Conservation (phyloP, 2,113 vertebrate genomes). For the Bothrops jararaca region DNA sequence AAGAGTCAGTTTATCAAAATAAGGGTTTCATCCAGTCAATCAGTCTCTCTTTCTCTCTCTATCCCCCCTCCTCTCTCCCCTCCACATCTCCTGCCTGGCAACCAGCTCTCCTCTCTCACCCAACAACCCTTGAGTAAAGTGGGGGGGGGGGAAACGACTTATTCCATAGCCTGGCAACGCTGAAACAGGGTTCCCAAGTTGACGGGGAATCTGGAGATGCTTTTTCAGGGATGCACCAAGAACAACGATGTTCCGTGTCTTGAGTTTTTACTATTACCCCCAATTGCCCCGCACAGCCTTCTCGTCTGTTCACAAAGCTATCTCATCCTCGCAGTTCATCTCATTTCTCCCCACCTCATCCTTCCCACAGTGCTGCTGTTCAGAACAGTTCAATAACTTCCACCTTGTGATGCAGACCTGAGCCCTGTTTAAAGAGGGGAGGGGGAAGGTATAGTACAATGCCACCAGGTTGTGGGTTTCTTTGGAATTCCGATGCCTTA, state of each 20-base stretch:
- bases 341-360: not conserved
- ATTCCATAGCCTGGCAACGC: not conserved
- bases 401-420: slow-evolving; percentile 22
- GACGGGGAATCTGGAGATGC: not conserved
- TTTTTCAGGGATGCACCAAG: not conserved
- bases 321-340: not conserved
- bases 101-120: not conserved
- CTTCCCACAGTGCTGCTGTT: not conserved
- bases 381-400: slow-evolving; percentile 36
- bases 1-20: slow-evolving; percentile 9
- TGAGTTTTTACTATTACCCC: not conserved
- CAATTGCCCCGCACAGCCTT: not conserved
- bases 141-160: not conserved
- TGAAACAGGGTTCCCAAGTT: not conserved
- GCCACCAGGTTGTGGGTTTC: not conserved
- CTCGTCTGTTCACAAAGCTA: not conserved
- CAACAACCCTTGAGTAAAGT: not conserved
- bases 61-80: not conserved
- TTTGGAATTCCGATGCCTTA: not conserved
- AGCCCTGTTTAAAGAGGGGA: not conserved
- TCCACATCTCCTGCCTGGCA: slow-evolving; percentile 8
- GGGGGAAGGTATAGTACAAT: not conserved
- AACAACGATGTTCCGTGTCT: not conserved
- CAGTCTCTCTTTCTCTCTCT: not conserved
- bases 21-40: slow-evolving; percentile 5